phyloP scores from a whole-genome alignment of 2,888 invertebrate genomes.

The Hermaeophaga mercurialis region DNA sequence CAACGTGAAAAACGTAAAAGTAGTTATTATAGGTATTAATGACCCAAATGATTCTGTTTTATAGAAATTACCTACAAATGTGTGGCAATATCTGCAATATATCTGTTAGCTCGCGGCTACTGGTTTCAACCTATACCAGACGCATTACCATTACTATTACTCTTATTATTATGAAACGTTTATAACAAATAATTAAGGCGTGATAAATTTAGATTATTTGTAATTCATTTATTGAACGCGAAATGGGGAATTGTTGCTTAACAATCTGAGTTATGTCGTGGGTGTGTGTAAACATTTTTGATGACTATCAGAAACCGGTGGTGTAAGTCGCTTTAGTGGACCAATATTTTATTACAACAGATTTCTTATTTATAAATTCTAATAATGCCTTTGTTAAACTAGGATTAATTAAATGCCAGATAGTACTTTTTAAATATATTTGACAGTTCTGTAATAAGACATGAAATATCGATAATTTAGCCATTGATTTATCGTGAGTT shows the following conservation, averaged over 20 bases:
- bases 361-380: slow-evolving; percentile 7
- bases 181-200: slow-evolving; percentile 27
- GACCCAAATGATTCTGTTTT: slow-evolving; percentile 4
- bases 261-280: slow-evolving; percentile 22
- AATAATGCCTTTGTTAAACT: slow-evolving; percentile 14
- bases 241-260: slow-evolving; percentile 23
- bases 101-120: slow-evolving; percentile 22
- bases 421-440: slow-evolving; percentile 1
- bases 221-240: slow-evolving; percentile 23
- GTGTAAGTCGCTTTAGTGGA: slow-evolving; percentile 13
- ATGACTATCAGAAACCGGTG: slow-evolving; percentile 19
- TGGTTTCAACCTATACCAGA: slow-evolving; percentile 9
- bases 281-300: slow-evolving; percentile 21
- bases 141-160: slow-evolving; percentile 15
- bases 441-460: slow-evolving; percentile 13
- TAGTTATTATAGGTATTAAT: slow-evolving; percentile 2
- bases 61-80: slow-evolving; percentile 6
- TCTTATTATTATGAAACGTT: slow-evolving; percentile 25
- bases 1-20: slow-evolving; percentile 3
- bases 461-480: slow-evolving; percentile 11
- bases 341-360: slow-evolving; percentile 8
- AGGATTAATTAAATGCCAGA: slow-evolving; percentile 16
- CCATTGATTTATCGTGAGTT: background rate
- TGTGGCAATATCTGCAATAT: slow-evolving; percentile 22
- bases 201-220: slow-evolving; percentile 28